Evolutionary conservation across 1,140 invertebrate species (phyloP), one percentile per base, ranked within the genome.

Genomic region (Maconellicoccus hirsutus): DNA sequence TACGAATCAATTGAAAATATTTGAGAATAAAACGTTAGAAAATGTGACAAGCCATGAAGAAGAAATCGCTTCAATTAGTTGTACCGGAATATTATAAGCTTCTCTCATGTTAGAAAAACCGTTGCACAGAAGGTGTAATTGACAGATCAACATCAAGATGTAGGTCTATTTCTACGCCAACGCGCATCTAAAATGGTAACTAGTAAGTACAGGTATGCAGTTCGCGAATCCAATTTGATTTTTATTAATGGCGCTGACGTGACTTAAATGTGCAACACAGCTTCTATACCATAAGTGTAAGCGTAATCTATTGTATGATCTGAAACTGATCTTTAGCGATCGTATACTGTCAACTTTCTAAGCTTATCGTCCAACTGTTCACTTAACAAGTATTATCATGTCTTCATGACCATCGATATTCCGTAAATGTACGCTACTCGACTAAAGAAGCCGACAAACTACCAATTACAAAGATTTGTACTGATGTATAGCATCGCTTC

Each of bases 391-490:
- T 66, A 66, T 66, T 66, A 66, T 66, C 61, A 66, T 66, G 61
- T 66, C 61, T 66, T 66, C 61, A 66, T 66, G 61, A 66, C 25
- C 25, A 66, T 66, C 61, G 61, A 66, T 66, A 66, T 66, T 66
- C 61, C 25, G 61, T 66, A 66, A 66, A 66, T 66, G 61, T 66
- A 66, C 61, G 10, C 25, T 66, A 26, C 61, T 26, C 25, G 19
- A 66, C 61, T 66, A 66, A 66, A 66, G 61, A 66, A 66, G 61
- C 61, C 61, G 61, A 66, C 61, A 66, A 23, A 66, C 61, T 66
- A 66, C 61, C 61, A 66, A 66, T 66, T 66, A 66, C 61, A 66
- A 66, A 66, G 61, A 66, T 66, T 66, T 66, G 61, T 66, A 66
- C 61, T 19, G n/a, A 52, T 52, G 42, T 52, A 52, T 52, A 33